A percentile compares a stretch with the other conserved stretches of the same genome.
phyloP scores from a whole-genome alignment of 2,113 vertebrate species.

The Oriolus oriolus region DNA sequence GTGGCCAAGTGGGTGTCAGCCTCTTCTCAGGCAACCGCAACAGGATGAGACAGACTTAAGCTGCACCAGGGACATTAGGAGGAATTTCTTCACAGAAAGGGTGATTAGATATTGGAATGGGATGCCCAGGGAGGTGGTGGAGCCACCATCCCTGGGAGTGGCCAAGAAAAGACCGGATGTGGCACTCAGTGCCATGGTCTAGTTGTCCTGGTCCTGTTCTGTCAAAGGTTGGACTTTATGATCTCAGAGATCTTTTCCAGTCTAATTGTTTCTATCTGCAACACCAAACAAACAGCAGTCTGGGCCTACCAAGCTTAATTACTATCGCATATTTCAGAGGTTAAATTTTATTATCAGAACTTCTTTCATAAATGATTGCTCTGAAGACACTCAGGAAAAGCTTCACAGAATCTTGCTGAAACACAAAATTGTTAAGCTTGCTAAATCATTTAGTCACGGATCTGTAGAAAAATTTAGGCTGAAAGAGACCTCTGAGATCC shows the following conservation, averaged over 20 bases:
- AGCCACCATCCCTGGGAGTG: accelerated
- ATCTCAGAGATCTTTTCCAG: not conserved
- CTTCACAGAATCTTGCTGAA: not conserved
- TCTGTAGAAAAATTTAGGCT: not conserved
- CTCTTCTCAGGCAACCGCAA: not conserved
- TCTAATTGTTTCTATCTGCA: not conserved
- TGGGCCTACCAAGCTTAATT: not conserved
- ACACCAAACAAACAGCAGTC: not conserved
- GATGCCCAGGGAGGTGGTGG: not conserved
- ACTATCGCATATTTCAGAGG: not conserved
- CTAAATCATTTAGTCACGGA: not conserved
- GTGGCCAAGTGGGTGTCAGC: accelerated
- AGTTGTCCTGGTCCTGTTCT: no score
- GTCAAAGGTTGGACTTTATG: not conserved
- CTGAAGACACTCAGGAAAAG: not conserved
- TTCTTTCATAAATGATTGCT: not conserved
- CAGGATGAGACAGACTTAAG: not conserved
- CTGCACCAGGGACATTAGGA: not conserved
- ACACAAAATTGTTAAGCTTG: not conserved
- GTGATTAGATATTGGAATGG: not conserved
- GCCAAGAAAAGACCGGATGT: not conserved
- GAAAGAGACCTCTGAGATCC: not conserved
- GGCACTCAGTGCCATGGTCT: not conserved
- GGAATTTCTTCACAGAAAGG: not conserved
- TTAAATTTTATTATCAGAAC: not conserved